Base-by-base conservation (phyloP, 2,797 vertebrate species). In the Etheostoma nigrum region DNA sequence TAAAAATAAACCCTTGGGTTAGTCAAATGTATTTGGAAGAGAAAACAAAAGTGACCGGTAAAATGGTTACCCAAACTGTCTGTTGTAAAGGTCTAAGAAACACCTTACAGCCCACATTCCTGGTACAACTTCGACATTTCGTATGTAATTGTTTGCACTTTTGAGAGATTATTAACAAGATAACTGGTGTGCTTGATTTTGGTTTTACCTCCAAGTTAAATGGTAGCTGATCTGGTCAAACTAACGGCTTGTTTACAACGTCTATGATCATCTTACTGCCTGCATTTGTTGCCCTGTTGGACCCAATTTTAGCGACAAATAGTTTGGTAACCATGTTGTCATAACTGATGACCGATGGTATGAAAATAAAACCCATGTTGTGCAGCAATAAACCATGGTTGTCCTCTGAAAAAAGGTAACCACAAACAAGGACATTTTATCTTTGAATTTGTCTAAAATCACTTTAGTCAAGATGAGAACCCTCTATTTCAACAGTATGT, bases 111-210 rank as follows among this genome's bases (percentile, higher is more conserved):
- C 10, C 21, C 33, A 7, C 52, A 23, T 51, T 51, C 55, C 42
- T 47, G 25, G n/a, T 51, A 27, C n/a, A 36, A 68, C 61, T 53
- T 27, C 27, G 49, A 70, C 23, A 62, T 72, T 54, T 54, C 0
- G 6, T n/a, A 7, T 2, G 5, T 11, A 44, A 0, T 18, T 2
- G 0, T 42, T 19, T 0, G 0, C 47, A 25, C 15, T 49, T 19
- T 40, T 3, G 19, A 52, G 27, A 11, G 12, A 44, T 27, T 44
- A 44, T 23, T 19, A 25, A 10, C 1, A 3, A 2, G 19, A 54
- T 15, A 15, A 62, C 23, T 47, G 49, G 14, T 6, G n/a, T 15
- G 16, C 30, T 49, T 21, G 40, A 36, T 36, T 19, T 55, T 30
- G 12, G 52, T 45, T 42, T 47, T 33, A 33, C 6, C 10, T 55